phyloP scores from a whole-genome alignment of 2,888 invertebrate genomes.

The Tineola bisselliella region DNA sequence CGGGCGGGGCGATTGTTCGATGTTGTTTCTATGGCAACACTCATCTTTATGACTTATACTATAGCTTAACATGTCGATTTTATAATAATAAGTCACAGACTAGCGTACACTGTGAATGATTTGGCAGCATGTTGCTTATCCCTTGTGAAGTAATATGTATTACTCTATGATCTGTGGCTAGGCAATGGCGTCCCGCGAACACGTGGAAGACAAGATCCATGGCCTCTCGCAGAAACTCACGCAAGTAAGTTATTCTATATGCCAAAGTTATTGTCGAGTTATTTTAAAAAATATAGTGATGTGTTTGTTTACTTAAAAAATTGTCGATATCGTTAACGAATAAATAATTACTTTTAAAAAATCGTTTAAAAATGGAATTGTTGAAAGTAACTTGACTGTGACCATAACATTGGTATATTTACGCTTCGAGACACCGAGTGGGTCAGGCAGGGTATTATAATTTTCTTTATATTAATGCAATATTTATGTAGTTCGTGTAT shows the following conservation, averaged over 20 bases:
- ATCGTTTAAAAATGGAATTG: neutral
- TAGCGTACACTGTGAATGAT: constrained; percentile 41
- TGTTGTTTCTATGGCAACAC: neutral
- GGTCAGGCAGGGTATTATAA: neutral
- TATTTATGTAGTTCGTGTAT: constrained; percentile 15
- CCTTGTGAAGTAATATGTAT: constrained; percentile 39
- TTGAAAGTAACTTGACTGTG: neutral
- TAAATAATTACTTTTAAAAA: neutral
- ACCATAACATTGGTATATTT: constrained; percentile 24
- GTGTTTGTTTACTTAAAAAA: neutral
- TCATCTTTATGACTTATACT: neutral
- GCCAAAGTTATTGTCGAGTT: neutral
- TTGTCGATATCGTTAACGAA: neutral
- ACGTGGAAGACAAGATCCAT: constrained; percentile 79
- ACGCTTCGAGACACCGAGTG: constrained; percentile 20
- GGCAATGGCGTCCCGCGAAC: constrained; percentile 77
- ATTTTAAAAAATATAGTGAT: neutral
- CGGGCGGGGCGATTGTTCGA: no score
- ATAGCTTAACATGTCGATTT: neutral
- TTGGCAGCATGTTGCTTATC: constrained; percentile 38
- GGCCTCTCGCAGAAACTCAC: constrained; percentile 76
- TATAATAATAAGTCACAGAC: neutral
- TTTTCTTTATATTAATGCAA: constrained; percentile 22
- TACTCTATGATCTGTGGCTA: constrained; percentile 59
- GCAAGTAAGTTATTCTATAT: constrained; percentile 69